These are phyloP conservation scores for Pogonocichla stellata DNA, from an alignment of 2,113 vertebrate genomes.

Conservation along the genomic window DNA sequence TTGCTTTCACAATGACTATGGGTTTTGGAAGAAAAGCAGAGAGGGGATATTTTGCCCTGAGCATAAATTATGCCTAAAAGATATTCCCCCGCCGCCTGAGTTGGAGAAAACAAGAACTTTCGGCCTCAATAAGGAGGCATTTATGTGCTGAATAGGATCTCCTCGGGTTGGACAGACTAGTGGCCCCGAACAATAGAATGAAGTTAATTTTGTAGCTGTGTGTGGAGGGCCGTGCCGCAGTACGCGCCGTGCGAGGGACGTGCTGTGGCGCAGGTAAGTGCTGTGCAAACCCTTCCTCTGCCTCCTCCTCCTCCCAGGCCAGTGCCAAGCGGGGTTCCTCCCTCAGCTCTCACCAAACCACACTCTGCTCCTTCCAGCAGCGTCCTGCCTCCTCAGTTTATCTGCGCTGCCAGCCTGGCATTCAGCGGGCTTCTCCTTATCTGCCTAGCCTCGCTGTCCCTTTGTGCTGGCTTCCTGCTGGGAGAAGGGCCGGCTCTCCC, in stretches of 20 bases:
- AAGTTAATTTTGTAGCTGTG: neutral
- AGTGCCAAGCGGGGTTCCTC: neutral
- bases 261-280: neutral
- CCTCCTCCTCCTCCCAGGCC: neutral
- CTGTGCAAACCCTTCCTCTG: neutral
- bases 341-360: neutral
- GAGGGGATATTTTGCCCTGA: neutral
- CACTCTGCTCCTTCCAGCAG: neutral
- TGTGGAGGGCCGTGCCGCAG: neutral
- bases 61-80: neutral
- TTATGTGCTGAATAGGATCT: neutral
- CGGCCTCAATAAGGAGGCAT: neutral
- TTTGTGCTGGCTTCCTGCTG: neutral
- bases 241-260: rapidly evolving
- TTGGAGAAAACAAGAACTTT: neutral
- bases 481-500: neutral
- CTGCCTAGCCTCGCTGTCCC: neutral
- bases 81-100: neutral
- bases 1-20: neutral
- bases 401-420: neutral
- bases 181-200: constrained; percentile 13
- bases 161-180: neutral
- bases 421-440: neutral
- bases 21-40: neutral
- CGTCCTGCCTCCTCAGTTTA: neutral